Percentiles rank a stretch among this genome's conserved stretches.
phyloP scores from a whole-genome alignment of 2,888 invertebrate species.

The Troglohyphantes excavatus region DNA sequence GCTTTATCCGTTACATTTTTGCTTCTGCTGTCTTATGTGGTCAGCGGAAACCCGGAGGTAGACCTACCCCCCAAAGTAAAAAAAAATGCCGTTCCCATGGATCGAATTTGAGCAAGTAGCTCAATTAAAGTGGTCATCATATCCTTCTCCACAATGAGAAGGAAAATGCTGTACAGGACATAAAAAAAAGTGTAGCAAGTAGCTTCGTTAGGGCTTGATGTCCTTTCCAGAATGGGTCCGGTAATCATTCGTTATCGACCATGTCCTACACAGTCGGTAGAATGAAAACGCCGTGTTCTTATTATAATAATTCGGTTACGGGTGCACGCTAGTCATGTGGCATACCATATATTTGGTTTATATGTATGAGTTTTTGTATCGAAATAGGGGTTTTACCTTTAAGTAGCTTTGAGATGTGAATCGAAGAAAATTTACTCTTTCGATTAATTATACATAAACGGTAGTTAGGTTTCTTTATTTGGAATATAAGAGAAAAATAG shows the following conservation, averaged over 20 bases:
- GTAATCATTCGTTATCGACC: slow-evolving; percentile 52
- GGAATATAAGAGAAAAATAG: too few species aligned
- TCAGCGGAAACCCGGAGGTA: slow-evolving; percentile 41
- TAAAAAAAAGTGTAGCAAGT: slow-evolving; percentile 63
- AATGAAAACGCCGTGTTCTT: slow-evolving; percentile 66
- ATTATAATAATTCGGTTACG: slow-evolving; percentile 50
- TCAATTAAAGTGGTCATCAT: slow-evolving; percentile 73
- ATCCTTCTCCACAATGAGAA: slow-evolving; percentile 35
- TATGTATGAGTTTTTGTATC: background rate
- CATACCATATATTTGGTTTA: slow-evolving; percentile 11
- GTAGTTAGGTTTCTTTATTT: too few species aligned
- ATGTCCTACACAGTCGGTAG: slow-evolving; percentile 48
- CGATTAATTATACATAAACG: background rate
- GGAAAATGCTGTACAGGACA: slow-evolving; percentile 50
- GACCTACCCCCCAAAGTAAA: slow-evolving; percentile 35
- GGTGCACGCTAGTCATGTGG: slow-evolving; percentile 45
- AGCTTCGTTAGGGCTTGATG: slow-evolving; percentile 55
- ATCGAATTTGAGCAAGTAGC: slow-evolving; percentile 60
- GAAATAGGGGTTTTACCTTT: background rate
- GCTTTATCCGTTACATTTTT: background rate
- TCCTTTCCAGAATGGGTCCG: slow-evolving; percentile 16
- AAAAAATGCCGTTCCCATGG: slow-evolving; percentile 44
- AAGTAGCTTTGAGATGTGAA: background rate
- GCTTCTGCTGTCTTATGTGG: background rate
- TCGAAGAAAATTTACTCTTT: background rate